Conservation (phyloP, 2,888 invertebrate genomes). For the Volucella inflata region DNA sequence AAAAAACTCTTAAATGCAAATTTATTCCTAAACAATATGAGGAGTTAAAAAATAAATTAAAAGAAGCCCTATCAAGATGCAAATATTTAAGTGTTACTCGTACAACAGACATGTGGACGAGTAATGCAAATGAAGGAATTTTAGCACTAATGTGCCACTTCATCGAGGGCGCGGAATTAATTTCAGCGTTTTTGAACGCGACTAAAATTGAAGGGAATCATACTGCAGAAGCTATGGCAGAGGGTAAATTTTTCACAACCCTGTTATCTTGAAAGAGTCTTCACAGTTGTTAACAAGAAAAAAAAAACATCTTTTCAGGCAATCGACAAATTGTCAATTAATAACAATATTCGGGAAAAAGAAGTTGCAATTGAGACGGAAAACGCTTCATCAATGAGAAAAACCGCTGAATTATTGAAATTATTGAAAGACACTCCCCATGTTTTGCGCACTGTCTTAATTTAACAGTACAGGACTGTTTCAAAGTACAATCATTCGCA, state of each 20-base stretch:
- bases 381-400: slow-evolving; percentile 24
- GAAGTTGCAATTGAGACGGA: slow-evolving; percentile 26
- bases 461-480: slow-evolving; percentile 11
- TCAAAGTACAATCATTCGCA: neutral
- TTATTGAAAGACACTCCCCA: slow-evolving; percentile 8
- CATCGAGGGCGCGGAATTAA: neutral
- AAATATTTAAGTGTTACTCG: slow-evolving; percentile 39
- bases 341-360: slow-evolving; percentile 22
- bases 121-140: slow-evolving; percentile 32
- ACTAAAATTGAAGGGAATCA: slow-evolving; percentile 27
- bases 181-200: slow-evolving; percentile 11
- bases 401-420: slow-evolving; percentile 18
- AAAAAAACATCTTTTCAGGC: slow-evolving; percentile 1
- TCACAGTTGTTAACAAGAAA: slow-evolving; percentile 9
- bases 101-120: too few species aligned
- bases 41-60: slow-evolving; percentile 11
- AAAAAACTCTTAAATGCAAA: slow-evolving; percentile 10
- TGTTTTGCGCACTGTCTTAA: slow-evolving; percentile 9
- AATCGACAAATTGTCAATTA: slow-evolving; percentile 8
- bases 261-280: slow-evolving; percentile 1
- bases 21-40: slow-evolving; percentile 16
- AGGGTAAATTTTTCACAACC: slow-evolving; percentile 12
- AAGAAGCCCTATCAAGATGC: too few species aligned
- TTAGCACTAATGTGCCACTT: neutral
- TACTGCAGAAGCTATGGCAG: slow-evolving; percentile 13